These are phyloP conservation scores for Acanthoscelides obtectus DNA, from an alignment of 2,888 invertebrate genomes.

Conservation along the genomic window DNA sequence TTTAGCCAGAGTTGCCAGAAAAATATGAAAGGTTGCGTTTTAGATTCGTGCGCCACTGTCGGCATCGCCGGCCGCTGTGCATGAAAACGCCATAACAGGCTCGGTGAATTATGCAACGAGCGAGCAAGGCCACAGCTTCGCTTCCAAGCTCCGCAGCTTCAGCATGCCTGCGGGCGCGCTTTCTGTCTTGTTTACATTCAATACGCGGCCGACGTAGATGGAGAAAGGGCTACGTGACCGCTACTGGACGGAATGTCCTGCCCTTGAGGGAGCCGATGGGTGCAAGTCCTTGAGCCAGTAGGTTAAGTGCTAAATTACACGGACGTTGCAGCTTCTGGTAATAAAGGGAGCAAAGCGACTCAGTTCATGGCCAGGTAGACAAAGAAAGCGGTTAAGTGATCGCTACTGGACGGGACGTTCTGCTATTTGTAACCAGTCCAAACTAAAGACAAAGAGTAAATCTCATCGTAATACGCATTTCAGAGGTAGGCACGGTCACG, in stretches of 20 bases:
- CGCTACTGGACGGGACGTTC: too few relatives aligned
- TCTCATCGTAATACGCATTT: too few relatives aligned
- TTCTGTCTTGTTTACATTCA: not conserved
- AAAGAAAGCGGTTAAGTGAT: too few relatives aligned
- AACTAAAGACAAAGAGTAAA: too few relatives aligned
- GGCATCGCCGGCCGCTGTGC: not conserved
- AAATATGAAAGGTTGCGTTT: too few relatives aligned
- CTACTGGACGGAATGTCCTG: too few relatives aligned
- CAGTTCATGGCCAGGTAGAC: too few relatives aligned
- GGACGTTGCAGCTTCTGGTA: too few relatives aligned
- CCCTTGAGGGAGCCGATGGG: not conserved
- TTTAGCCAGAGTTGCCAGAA: too few relatives aligned
- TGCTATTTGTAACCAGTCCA: too few relatives aligned
- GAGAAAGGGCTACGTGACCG: not conserved
- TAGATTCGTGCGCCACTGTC: not conserved
- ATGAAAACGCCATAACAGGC: not conserved
- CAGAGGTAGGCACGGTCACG: too few relatives aligned
- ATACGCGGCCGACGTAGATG: not conserved
- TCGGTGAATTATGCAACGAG: not conserved
- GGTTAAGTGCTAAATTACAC: not conserved
- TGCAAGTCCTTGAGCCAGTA: not conserved
- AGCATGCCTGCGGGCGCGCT: not conserved
- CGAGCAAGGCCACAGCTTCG: not conserved
- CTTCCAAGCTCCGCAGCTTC: not conserved
- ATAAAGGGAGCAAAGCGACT: too few relatives aligned